Base-by-base conservation (phyloP, 2,888 invertebrate species). In the Synergus gifuensis region DNA sequence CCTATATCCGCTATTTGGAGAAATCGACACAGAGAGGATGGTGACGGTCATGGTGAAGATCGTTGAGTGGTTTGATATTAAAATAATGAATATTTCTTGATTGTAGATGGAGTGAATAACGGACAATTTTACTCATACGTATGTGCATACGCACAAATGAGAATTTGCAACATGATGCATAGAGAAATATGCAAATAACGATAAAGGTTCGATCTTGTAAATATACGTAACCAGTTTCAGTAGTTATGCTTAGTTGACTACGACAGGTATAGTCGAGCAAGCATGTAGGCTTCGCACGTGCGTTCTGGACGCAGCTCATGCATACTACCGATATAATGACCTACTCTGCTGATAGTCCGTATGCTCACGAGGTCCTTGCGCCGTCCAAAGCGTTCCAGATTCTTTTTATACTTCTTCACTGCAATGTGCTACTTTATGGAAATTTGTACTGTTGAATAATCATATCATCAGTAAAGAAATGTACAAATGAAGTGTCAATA, bases 281-380 rank as follows among this genome's bases (percentile, higher is more conserved):
- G 83, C 88, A 89, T 89, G 88, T 89, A 89, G 89, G 88, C 87
- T 89, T 86, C 84, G 88, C 88, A 88, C 89, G 88, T 89, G 89
- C 87, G 83, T 86, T 81, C 79, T 81, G 84, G 85, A 87, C 86
- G 85, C 84, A 83, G 80, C 83, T 84, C 81, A 84, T 85, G 86
- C 87, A 85, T 85, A 87, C 86, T 86, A 86, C 86, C 85, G 85
- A 87, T 86, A 87, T 83, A 85, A 88, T 89, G 88, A 89, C 90
- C 90, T 88, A 90, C 90, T 89, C 87, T 82, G 84, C 77, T 83
- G 83, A 87, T 86, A 85, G 83, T 84, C 76, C 81, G 84, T 79
- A 79, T 79, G 81, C 83, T 85, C 82, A 84, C 83, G 86, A 85
- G 85, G 86, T 86, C 83, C 85, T 86, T 85, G 81, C 85, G 84